Evolutionary conservation across 2,888 invertebrate species (phyloP), one percentile per base, ranked within the genome.

Genomic region (Linnaemya vulpina): DNA sequence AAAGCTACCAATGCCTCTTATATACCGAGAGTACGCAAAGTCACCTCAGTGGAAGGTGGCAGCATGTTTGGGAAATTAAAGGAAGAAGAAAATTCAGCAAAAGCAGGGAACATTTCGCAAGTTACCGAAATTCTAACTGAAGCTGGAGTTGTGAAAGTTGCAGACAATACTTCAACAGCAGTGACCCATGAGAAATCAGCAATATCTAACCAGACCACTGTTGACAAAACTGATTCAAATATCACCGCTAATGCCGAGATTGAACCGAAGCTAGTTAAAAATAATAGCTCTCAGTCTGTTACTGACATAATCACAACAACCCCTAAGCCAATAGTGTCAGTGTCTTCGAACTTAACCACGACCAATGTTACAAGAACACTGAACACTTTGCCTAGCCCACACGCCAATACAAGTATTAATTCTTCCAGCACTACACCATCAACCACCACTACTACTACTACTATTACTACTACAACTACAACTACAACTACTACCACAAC

Each of bases 401-500:
- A 58, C 11, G 49, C 8, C 17, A 65, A 30, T 3, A 71, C 13
- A 13, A 73, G n/a, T 40, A 40, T 2, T 11, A 30, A 3, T 30
- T 30, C 30, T 3, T 2, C 5, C 30, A 60, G 13, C 15, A 22
- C 4, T 0, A 38, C 22, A 0, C 84, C 30, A 3, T 30, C 30
- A 30, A 30, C 80, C 0, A 83, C 84, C 0, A 86, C 88, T 0
- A 87, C 88, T 0, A 88, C 87, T 0, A 87, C 89, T 3, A 88
- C 88, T 0, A 89, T 89, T 0, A 89, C 89, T 0, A 88, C 89
- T 0, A 88, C 88, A 0, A 89, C 89, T 0, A 89, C 90, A 0
- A 89, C 90, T 0, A 90, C 90, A 0, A 89, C 89, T 0, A 90
- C 89, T 0, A 90, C 91, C 3, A 89, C 89, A 1, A 90, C 90